Evolutionary conservation across 2,888 invertebrate species (phyloP), one percentile per base, ranked within the genome.

Genomic region (Octodonta nipae): DNA sequence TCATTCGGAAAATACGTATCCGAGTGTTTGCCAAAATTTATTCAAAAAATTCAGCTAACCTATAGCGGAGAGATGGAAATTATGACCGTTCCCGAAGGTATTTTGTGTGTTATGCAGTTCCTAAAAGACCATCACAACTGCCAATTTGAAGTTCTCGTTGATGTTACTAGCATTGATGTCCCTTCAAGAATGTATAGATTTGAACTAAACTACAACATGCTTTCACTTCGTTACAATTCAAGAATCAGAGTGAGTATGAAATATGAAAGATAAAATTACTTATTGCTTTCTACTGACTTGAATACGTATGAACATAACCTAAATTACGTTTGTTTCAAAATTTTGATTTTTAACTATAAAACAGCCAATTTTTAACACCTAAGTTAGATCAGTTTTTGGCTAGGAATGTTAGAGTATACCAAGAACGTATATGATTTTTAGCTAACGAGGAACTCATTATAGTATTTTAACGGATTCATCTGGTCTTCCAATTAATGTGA

Each of bases 61-160:
- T 68, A 77, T 17, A 80, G 83, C 1, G 83, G 91, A 63, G 93
- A 93, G 61, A 63, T 95, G 34, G 92, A 93, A 61, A 66, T 91
- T n/a, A 64, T 95, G 26, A 79, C 96, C 40, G 78, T 78, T 11
- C 89, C 95, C 0, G 87, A 89, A 26, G 96, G 95, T 10, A 71
- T 96, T 22, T 59, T 91, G n/a, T 93, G 93, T 1, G 84, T 87
- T 1, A 61, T 93, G 25, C 73, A 82, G 42, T 98, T 96, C 58
- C 66, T 98, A 24, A 92, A 88, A 62, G 86, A 92, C 58, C 91
- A 99, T 58, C 92, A 93, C 52, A 83, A 83, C 56, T 80, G 84
- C 1, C 96, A 96, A 63, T 98, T 92, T 61, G 72, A 76, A 2
- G 86, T 74, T 57, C 66, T 98, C 20, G 66, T 77, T 4, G 95